A percentile compares a stretch with the other conserved stretches of the same genome.
phyloP scores from a whole-genome alignment of 2,888 invertebrate genomes.

The Chrysomela aeneicollis region DNA sequence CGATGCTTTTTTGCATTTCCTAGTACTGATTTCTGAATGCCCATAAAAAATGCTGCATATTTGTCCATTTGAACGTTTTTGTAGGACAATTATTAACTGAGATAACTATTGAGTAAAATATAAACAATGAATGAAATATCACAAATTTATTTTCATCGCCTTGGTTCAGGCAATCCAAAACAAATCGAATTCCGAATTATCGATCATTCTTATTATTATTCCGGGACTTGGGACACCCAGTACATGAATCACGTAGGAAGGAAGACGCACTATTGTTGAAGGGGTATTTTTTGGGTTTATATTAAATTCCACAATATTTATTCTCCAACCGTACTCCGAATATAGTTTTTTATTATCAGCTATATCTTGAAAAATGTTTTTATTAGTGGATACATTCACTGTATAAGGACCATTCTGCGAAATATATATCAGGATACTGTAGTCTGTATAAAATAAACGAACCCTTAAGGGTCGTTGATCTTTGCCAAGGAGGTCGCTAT shows the following conservation, averaged over 20 bases:
- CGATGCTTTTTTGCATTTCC: too few species aligned
- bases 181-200: too few species aligned
- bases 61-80: too few species aligned
- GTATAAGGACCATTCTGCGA: constrained; percentile 22
- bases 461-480: constrained; percentile 36
- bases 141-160: too few species aligned
- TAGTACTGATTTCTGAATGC: too few species aligned
- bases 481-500: constrained; percentile 23
- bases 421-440: constrained; percentile 34
- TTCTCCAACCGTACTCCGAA: constrained; percentile 5
- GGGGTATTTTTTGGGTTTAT: constrained; percentile 12
- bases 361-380: constrained; percentile 19
- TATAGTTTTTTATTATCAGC: constrained; percentile 22
- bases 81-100: too few species aligned
- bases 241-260: background rate
- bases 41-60: too few species aligned
- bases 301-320: constrained; percentile 22
- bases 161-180: too few species aligned
- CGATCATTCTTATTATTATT: too few species aligned
- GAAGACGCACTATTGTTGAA: background rate
- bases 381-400: constrained; percentile 30
- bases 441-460: constrained; percentile 30
- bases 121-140: too few species aligned
- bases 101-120: too few species aligned
- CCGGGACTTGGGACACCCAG: too few species aligned